Percentiles rank a stretch among this genome's conserved stretches.
phyloP scores from a whole-genome alignment of 2,888 invertebrate genomes.

The Urechis unicinctus region DNA sequence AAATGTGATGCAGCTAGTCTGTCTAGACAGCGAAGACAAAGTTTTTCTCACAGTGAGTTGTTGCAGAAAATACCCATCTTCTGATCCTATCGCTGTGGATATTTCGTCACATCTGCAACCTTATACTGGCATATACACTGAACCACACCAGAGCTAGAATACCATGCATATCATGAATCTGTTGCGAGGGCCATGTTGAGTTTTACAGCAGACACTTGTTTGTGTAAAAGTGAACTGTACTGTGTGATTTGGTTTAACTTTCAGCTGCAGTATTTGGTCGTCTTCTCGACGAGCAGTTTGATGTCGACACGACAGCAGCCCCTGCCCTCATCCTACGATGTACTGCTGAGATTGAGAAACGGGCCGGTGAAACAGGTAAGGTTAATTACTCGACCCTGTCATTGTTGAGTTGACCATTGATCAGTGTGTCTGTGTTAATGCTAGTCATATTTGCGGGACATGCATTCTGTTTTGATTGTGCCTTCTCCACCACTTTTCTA shows the following conservation, averaged over 20 bases:
- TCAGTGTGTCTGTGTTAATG: too few species aligned
- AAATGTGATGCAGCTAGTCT: too few species aligned
- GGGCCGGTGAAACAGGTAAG: slow-evolving; percentile 50
- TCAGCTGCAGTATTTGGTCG: slow-evolving; percentile 58
- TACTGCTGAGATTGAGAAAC: slow-evolving; percentile 60
- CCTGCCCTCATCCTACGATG: slow-evolving; percentile 61
- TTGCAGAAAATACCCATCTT: too few species aligned
- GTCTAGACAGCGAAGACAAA: too few species aligned
- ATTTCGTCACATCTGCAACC: too few species aligned
- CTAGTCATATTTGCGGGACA: slow-evolving; percentile 3
- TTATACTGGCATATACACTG: too few species aligned
- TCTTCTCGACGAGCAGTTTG: slow-evolving; percentile 61
- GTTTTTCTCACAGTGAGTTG: too few species aligned
- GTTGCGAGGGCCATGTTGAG: background rate
- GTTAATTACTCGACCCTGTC: too few species aligned
- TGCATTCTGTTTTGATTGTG: background rate
- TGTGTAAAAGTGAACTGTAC: background rate
- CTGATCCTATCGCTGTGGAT: too few species aligned
- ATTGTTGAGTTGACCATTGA: too few species aligned
- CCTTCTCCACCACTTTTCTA: background rate
- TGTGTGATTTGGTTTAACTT: background rate
- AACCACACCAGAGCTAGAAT: too few species aligned
- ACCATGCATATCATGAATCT: too few species aligned
- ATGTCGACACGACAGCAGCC: slow-evolving; percentile 56
- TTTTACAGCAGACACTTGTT: background rate